These are phyloP conservation scores for Saturnia pavonia DNA, from an alignment of 2,888 invertebrate genomes.

Conservation along the genomic window DNA sequence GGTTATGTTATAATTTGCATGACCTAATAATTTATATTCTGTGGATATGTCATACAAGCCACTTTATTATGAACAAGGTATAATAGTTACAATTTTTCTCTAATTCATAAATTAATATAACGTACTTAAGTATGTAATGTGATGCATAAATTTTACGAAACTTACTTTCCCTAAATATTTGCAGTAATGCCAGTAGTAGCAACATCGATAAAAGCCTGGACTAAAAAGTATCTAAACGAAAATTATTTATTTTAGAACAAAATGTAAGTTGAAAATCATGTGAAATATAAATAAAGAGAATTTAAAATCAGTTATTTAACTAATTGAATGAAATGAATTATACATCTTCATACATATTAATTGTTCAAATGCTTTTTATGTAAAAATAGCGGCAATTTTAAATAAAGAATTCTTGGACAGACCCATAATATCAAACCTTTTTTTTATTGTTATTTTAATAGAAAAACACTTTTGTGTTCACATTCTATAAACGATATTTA, in stretches of 20 bases:
- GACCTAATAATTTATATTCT: no score
- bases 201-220: conserved; percentile 3
- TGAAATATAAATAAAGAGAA: background rate
- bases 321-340: background rate
- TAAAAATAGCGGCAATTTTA: conserved; percentile 42
- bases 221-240: conserved; percentile 15
- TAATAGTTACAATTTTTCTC: no score
- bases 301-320: background rate
- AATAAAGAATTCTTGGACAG: conserved; percentile 26
- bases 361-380: conserved; percentile 1
- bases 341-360: background rate
- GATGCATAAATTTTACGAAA: background rate
- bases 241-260: background rate
- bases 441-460: no score
- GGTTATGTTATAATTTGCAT: no score
- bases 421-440: background rate
- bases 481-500: no score
- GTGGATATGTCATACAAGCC: no score
- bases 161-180: background rate
- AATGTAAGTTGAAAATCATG: background rate
- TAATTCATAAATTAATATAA: background rate
- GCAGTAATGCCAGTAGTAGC: background rate
- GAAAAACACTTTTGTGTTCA: no score
- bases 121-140: background rate
- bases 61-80: no score